Conservation (phyloP, 1,140 invertebrate species). For the Oryctes rhinoceros region DNA sequence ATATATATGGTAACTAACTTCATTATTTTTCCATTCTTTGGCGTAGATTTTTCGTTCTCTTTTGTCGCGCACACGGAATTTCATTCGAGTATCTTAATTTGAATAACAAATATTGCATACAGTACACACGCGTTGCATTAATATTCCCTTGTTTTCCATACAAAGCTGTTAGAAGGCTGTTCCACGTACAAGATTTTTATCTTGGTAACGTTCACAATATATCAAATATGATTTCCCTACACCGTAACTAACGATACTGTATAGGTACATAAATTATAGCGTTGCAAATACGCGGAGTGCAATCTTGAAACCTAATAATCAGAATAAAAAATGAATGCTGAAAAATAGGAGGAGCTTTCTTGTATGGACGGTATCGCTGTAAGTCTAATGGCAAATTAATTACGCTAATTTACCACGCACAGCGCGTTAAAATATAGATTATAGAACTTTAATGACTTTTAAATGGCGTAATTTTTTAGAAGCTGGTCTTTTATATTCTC, state of each 20-base stretch:
- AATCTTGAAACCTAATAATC: too few species aligned
- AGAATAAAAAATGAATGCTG: too few species aligned
- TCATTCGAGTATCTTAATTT: conserved; percentile 22
- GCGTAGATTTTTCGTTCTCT: conserved; percentile 9
- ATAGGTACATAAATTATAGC: not conserved
- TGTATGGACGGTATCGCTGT: too few species aligned
- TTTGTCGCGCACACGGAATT: not conserved
- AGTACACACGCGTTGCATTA: not conserved
- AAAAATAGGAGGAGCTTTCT: too few species aligned
- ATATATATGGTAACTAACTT: not conserved
- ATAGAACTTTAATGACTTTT: too few species aligned
- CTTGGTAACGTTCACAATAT: not conserved
- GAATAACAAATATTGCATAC: conserved; percentile 11
- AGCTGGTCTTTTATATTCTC: too few species aligned
- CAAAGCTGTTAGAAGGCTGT: not conserved
- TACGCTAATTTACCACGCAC: too few species aligned
- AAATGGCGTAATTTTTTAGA: too few species aligned
- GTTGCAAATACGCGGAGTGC: too few species aligned
- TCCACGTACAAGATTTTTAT: not conserved
- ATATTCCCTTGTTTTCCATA: not conserved
- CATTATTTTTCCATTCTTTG: conserved; percentile 8
- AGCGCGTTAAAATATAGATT: too few species aligned
- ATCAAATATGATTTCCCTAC: not conserved
- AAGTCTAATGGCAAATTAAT: too few species aligned
- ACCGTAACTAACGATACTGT: not conserved